These are phyloP conservation scores for Dreissena polymorpha DNA, from an alignment of 1,140 invertebrate species.

Conservation along the genomic window DNA sequence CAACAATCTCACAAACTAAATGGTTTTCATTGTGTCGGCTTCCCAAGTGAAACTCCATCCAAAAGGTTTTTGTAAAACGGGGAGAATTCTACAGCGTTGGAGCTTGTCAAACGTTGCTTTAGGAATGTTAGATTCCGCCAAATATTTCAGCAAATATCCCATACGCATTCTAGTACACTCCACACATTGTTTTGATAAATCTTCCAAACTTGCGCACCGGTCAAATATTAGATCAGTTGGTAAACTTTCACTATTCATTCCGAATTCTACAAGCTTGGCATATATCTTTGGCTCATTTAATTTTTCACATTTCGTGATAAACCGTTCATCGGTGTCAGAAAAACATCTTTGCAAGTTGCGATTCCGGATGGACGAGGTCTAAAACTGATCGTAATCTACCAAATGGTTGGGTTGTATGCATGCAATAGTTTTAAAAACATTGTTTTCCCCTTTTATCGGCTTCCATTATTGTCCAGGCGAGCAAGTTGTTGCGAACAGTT, in stretches of 20 bases:
- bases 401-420: slow-evolving; percentile 44
- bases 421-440: not conserved
- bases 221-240: slow-evolving; percentile 44
- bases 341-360: slow-evolving; percentile 31
- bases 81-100: not conserved
- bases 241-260: slow-evolving; percentile 57
- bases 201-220: slow-evolving; percentile 18
- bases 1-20: not conserved
- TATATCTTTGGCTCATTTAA: no score
- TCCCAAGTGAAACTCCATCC: slow-evolving; percentile 42
- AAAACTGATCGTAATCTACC: slow-evolving; percentile 26
- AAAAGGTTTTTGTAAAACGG: slow-evolving; percentile 4
- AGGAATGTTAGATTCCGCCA: no score
- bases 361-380: slow-evolving; percentile 25
- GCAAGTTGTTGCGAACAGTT: slow-evolving; percentile 12
- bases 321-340: slow-evolving; percentile 12
- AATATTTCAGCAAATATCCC: no score
- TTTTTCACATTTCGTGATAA: not conserved
- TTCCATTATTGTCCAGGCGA: not conserved
- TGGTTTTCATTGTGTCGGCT: slow-evolving; percentile 9
- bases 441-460: not conserved
- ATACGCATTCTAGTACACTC: slow-evolving; percentile 1
- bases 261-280: slow-evolving; percentile 28
- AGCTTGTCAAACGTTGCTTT: no score
- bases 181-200: not conserved